A percentile compares a stretch with the other conserved stretches of the same genome.
These are phyloP conservation scores for Siniperca chuatsi DNA, from an alignment of 2,113 vertebrate genomes.

Conservation along the genomic window DNA sequence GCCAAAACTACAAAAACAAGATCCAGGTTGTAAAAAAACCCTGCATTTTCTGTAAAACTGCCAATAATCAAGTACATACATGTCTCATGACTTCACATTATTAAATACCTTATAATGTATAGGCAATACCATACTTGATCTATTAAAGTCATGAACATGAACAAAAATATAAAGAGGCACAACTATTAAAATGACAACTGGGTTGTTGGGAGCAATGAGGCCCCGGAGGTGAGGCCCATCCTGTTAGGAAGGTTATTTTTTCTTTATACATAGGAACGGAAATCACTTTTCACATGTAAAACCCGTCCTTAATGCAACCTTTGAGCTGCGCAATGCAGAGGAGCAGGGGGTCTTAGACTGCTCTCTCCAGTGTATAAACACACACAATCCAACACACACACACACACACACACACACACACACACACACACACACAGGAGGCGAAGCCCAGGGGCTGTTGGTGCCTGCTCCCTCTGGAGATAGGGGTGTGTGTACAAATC, in stretches of 20 bases:
- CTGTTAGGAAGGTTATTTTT: constrained; percentile 76
- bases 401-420: constrained; percentile 57
- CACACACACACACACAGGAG: constrained; percentile 55
- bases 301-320: constrained; percentile 85
- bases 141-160: constrained; percentile 27
- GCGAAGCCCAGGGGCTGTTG: constrained; percentile 67
- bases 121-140: constrained; percentile 1
- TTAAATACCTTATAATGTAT: constrained; percentile 1
- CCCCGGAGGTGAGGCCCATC: constrained; percentile 71
- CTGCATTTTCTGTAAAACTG: not conserved
- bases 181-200: constrained; percentile 50
- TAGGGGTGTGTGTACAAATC: constrained; percentile 87
- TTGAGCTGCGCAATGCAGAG: constrained; percentile 80
- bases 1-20: not conserved
- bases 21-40: not conserved
- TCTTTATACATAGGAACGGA: constrained; percentile 78
- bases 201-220: constrained; percentile 48
- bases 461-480: constrained; percentile 83
- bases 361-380: constrained; percentile 68
- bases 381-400: constrained; percentile 56
- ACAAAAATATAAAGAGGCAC: constrained; percentile 36
- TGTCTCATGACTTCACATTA: constrained; percentile 6
- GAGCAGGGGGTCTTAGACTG: constrained; percentile 82
- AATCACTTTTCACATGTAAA: constrained; percentile 88
- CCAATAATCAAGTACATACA: not conserved